A percentile compares a stretch with the other conserved stretches of the same genome.
Conservation (phyloP, 2,797 vertebrate species). For the Brachyalestes nurse region DNA sequence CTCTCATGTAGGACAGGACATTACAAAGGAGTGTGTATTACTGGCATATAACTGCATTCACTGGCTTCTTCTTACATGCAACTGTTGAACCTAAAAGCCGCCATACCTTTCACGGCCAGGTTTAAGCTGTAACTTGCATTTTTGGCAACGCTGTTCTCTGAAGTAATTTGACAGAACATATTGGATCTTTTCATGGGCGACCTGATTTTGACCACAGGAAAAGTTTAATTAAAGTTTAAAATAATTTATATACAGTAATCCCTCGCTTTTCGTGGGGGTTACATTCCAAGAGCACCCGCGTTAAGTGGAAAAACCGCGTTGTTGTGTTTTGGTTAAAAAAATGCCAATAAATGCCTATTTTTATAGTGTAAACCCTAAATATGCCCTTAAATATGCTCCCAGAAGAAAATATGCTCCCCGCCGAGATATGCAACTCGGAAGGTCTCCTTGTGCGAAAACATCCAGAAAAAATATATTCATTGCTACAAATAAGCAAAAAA, state of each 20-base stretch:
- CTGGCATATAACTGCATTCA: neutral
- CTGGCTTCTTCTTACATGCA: constrained; percentile 6
- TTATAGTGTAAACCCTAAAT: too few relatives aligned
- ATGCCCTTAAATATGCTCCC: too few relatives aligned
- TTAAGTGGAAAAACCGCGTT: too few relatives aligned
- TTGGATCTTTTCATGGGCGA: neutral
- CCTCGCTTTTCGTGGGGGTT: neutral
- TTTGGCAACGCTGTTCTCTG: neutral
- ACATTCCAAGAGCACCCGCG: too few relatives aligned
- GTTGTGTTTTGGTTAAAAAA: too few relatives aligned
- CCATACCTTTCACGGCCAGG: neutral
- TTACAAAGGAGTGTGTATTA: constrained; percentile 19
- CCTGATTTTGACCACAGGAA: neutral
- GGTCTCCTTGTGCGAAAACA: too few relatives aligned
- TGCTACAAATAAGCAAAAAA: too few relatives aligned
- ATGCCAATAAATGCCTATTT: too few relatives aligned
- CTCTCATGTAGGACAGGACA: constrained; percentile 35
- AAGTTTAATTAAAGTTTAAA: neutral
- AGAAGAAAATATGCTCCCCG: too few relatives aligned
- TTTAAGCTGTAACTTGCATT: neutral
- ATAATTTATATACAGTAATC: neutral
- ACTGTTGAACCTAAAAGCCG: neutral
- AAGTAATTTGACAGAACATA: neutral
- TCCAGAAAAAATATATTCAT: too few relatives aligned
- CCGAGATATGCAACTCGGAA: too few relatives aligned